A percentile compares a stretch with the other conserved stretches of the same genome.
Evolutionary conservation across 2,888 invertebrate genomes (phyloP).

Genomic region (Himalopsyche kuldschensis): DNA sequence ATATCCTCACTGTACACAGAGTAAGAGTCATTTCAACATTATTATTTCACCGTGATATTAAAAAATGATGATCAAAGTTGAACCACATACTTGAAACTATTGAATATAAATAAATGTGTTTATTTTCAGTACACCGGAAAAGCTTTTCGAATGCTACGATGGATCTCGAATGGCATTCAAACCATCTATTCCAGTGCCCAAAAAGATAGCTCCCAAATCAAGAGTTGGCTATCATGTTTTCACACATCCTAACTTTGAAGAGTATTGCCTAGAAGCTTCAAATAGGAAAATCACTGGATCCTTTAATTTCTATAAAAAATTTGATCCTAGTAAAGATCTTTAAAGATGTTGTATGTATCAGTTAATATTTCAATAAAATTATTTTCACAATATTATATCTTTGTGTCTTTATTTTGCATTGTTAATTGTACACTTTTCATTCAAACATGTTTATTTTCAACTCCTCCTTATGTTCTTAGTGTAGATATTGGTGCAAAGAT

Average conservation of each 20-base stretch:
- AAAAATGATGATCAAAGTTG: too few relatives aligned
- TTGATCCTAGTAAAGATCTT: neutral
- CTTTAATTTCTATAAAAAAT: slow-evolving; percentile 30
- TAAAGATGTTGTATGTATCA: neutral
- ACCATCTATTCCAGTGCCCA: slow-evolving; percentile 70
- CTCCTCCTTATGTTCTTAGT: neutral
- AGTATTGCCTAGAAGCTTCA: slow-evolving; percentile 49
- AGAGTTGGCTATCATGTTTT: slow-evolving; percentile 49
- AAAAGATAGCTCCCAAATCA: slow-evolving; percentile 48
- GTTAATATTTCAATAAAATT: neutral
- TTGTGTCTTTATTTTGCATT: neutral
- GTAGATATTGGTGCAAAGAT: neutral
- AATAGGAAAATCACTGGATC: slow-evolving; percentile 30
- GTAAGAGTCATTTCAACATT: neutral
- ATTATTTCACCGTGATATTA: neutral
- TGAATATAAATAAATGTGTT: too few relatives aligned
- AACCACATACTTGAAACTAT: too few relatives aligned
- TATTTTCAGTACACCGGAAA: slow-evolving; percentile 62
- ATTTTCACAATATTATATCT: neutral
- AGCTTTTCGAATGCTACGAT: slow-evolving; percentile 67
- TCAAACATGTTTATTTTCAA: neutral
- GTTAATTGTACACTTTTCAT: neutral
- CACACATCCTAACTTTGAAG: slow-evolving; percentile 51
- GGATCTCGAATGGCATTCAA: slow-evolving; percentile 74
- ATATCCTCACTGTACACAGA: neutral